Conservation (phyloP, 2,113 vertebrate genomes). For the Mionectes macconnelli region DNA sequence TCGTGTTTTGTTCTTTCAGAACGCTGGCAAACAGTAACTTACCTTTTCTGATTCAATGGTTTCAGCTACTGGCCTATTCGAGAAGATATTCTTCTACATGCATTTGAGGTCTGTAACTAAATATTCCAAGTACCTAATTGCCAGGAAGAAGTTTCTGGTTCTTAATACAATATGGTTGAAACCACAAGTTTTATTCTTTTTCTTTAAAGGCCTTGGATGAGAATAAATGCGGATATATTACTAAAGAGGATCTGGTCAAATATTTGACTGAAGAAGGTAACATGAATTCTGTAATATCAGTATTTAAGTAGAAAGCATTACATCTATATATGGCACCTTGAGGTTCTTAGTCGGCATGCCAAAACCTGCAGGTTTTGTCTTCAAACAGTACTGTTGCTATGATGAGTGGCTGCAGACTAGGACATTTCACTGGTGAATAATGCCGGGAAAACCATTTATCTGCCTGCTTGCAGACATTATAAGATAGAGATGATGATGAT, state of each 20-base stretch:
- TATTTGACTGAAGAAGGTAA: conserved; percentile 91
- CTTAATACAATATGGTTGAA: neutral
- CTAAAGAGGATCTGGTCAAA: conserved; percentile 82
- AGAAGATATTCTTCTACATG: conserved; percentile 85
- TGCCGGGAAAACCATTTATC: neutral
- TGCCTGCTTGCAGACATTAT: neutral
- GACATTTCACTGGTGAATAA: neutral
- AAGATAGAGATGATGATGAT: neutral
- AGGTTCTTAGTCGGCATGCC: neutral
- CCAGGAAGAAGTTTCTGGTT: neutral
- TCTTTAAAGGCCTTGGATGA: conserved; percentile 85
- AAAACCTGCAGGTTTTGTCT: neutral
- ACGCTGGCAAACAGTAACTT: neutral
- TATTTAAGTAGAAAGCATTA: conserved; percentile 6
- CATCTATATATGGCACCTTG: neutral
- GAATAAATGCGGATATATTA: conserved; percentile 83
- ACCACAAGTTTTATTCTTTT: neutral
- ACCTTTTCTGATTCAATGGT: conserved; percentile 19
- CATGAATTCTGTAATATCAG: neutral
- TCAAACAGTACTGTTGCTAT: neutral
- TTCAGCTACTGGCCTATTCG: conserved; percentile 85
- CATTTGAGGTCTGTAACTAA: conserved; percentile 86
- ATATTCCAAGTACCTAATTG: neutral
- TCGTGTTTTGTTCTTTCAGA: neutral
- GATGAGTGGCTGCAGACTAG: neutral